Conservation (phyloP, 2,113 vertebrate genomes). For the Hippocampus mohnikei region DNA sequence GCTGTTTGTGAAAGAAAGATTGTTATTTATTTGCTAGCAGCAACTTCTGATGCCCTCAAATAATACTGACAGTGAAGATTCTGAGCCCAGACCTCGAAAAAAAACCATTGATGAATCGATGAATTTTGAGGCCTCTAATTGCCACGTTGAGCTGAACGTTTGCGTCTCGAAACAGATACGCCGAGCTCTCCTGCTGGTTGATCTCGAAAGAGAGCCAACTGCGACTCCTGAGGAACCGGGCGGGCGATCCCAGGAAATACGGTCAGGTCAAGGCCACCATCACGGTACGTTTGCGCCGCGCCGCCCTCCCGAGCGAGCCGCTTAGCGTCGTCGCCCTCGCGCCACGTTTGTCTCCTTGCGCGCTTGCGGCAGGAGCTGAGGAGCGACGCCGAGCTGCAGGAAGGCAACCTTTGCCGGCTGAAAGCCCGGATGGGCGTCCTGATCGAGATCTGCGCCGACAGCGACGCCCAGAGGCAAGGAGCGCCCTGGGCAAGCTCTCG, state of each 20-base stretch:
- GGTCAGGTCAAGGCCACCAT: constrained; percentile 75
- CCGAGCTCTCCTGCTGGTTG: constrained; percentile 84
- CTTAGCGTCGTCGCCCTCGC: background rate
- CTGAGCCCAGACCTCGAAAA: too few relatives aligned
- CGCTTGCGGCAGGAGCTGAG: constrained; percentile 78
- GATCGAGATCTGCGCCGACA: constrained; percentile 77
- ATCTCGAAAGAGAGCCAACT: constrained; percentile 79
- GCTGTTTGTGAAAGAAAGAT: too few relatives aligned
- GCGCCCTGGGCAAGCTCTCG: constrained; percentile 81
- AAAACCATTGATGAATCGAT: too few relatives aligned
- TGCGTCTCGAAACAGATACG: constrained; percentile 76
- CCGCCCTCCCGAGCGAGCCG: background rate
- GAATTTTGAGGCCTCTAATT: background rate
- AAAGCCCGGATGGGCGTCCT: constrained; percentile 82
- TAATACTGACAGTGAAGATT: too few relatives aligned
- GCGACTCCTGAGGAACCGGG: constrained; percentile 75
- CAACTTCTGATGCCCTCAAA: too few relatives aligned
- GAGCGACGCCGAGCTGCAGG: constrained; percentile 77
- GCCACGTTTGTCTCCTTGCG: background rate
- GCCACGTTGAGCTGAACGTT: background rate
- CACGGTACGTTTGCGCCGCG: constrained; percentile 65
- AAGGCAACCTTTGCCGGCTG: constrained; percentile 84
- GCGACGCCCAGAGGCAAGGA: constrained; percentile 80
- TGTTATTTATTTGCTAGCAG: too few relatives aligned
- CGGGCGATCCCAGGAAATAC: constrained; percentile 77